phyloP scores from a whole-genome alignment of 1,140 invertebrate genomes.

The Helicoverpa armigera region DNA sequence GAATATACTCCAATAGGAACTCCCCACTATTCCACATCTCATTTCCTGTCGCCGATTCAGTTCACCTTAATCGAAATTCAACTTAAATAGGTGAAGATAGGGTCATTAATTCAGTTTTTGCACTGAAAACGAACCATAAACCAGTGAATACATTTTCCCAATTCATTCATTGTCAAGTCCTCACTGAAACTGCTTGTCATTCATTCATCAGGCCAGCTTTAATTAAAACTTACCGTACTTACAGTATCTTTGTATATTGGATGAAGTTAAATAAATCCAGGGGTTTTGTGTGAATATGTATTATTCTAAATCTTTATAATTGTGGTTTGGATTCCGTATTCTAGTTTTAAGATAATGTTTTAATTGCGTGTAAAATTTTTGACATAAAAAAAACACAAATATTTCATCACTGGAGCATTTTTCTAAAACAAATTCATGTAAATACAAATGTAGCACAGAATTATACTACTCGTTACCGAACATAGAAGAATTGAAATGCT shows the following conservation, averaged over 20 bases:
- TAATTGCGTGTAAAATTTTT: no score
- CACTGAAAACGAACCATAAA: background rate
- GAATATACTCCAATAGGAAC: background rate
- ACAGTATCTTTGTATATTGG: background rate
- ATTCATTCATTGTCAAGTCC: conserved; percentile 1
- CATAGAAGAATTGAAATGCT: no score
- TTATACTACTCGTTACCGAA: no score
- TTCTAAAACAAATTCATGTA: no score
- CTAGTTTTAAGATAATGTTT: background rate
- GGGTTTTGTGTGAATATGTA: background rate
- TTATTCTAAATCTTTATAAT: conserved; percentile 1
- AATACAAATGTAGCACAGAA: no score
- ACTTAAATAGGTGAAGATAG: background rate
- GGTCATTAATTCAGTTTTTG: background rate
- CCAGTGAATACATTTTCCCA: background rate
- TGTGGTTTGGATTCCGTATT: background rate
- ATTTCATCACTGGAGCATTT: background rate
- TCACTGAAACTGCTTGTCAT: background rate
- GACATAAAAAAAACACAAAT: no score
- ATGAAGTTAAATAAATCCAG: background rate
- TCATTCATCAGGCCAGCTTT: background rate
- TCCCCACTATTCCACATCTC: background rate
- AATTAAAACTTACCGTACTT: background rate
- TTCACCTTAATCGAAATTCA: background rate
- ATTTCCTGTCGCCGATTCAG: background rate